phyloP scores from a whole-genome alignment of 2,888 invertebrate genomes.

The Branchellion lobata region DNA sequence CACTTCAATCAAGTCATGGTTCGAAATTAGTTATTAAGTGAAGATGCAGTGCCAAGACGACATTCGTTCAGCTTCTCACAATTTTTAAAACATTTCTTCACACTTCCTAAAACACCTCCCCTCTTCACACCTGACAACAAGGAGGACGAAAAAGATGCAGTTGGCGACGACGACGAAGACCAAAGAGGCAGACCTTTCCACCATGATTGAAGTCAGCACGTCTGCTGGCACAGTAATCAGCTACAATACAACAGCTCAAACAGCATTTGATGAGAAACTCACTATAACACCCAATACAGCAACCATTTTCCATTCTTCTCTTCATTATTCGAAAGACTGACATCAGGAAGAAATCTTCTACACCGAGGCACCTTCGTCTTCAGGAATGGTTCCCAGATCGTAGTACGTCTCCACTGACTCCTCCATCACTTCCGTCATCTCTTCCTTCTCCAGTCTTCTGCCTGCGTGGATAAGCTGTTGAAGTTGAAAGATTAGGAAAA shows the following conservation, averaged over 20 bases:
- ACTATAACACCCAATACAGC: no score
- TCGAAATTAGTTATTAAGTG: neutral
- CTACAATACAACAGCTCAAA: no score
- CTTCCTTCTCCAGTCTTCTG: neutral
- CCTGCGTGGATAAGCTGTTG: no score
- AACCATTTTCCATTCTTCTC: no score
- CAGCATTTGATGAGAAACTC: no score
- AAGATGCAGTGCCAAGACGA: no score
- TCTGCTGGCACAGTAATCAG: no score
- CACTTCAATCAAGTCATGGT: neutral
- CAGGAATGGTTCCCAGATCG: neutral
- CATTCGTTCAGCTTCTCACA: no score
- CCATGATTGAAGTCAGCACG: neutral
- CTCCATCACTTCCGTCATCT: neutral
- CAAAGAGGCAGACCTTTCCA: neutral
- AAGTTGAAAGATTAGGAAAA: neutral
- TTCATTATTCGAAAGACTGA: no score
- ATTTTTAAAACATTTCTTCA: no score
- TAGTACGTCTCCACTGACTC: neutral
- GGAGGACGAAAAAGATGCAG: neutral
- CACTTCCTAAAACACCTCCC: no score
- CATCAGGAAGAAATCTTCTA: no score
- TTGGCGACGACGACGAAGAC: constrained; percentile 3
- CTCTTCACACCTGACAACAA: neutral
- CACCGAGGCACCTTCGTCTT: neutral